Base-by-base conservation (phyloP, 37 sponge, comb jelly and placozoan species). In the Hexactinellida sp. region DNA sequence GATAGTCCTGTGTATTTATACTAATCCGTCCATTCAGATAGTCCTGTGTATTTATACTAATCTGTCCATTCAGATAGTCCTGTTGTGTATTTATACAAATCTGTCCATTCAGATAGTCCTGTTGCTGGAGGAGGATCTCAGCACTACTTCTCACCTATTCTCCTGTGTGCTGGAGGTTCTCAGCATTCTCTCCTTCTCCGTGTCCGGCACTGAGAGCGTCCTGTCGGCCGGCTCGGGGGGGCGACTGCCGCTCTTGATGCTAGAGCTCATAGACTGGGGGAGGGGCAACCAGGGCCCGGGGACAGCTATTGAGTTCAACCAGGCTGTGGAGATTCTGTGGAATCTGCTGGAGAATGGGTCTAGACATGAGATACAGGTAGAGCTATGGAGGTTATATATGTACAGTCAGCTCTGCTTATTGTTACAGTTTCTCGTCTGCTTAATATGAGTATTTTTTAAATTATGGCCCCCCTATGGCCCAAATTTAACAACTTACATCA, bases 311-410 rank as follows among this genome's bases (percentile, higher is more conserved):
- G 76, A 63, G 76, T 63, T 63, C 34, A 63, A 63, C 32, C 25
- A 82, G 25, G 82, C 85, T 37, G 23, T 89, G 35, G 92, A 95
- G 36, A 85, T 91, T 3, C 82, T 95, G 38, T 95, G 95, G 95
- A 95, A 95, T 51, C 54, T 95, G 0, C 85, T 92, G 24, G 93
- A 95, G 85, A 51, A 91, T 82, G 95, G 95, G 19, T 83, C 90
- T 3, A 87, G 85, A 84, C 36, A 90, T 55, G 87, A 91, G 88
- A 93, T 94, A 83, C 30, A 63, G 13, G 76, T 63, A n/a, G n/a
- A n/a, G n/a, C n/a, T n/a, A n/a, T n/a, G n/a, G n/a, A n/a, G n/a
- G n/a, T n/a, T n/a, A n/a, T n/a, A n/a, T n/a, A n/a, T n/a, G n/a
- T n/a, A n/a, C n/a, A n/a, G n/a, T n/a, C n/a, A n/a, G n/a, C n/a